phyloP scores from a whole-genome alignment of 2,888 invertebrate genomes.

The Heliconius hortense region DNA sequence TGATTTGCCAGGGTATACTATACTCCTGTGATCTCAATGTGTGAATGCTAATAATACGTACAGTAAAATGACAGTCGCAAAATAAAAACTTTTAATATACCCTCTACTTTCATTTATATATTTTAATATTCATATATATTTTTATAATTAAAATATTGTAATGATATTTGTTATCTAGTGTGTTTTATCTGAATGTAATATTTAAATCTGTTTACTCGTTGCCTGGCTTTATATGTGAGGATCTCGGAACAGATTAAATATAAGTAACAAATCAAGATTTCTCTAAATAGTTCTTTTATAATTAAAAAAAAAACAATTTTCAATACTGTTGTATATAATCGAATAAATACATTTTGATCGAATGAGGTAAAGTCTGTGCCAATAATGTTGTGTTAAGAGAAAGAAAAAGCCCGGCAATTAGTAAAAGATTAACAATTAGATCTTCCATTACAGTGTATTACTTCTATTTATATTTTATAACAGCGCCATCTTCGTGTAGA shows the following conservation, averaged over 20 bases:
- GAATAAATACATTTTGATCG: conserved; percentile 7
- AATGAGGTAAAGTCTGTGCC: conserved; percentile 39
- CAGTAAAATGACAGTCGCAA: conserved; percentile 49
- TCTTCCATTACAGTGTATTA: conserved; percentile 10
- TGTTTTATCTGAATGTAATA: conserved; percentile 15
- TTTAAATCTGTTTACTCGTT: conserved; percentile 26
- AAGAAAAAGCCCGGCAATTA: conserved; percentile 27
- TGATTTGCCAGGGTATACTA: conserved; percentile 71
- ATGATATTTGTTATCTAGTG: neutral
- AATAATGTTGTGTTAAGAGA: conserved; percentile 29
- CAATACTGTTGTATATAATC: neutral
- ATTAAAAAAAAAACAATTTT: neutral
- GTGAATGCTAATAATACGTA: conserved; percentile 61
- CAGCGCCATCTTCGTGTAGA: conserved; percentile 22
- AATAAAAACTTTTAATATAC: conserved; percentile 36
- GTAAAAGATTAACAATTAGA: conserved; percentile 26
- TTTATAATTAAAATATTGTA: conserved; percentile 19
- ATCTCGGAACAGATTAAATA: neutral
- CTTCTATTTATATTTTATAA: neutral
- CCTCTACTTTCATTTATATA: conserved; percentile 19
- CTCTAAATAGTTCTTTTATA: neutral
- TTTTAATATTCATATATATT: conserved; percentile 6
- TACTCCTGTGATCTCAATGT: conserved; percentile 81
- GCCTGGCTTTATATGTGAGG: conserved; percentile 15
- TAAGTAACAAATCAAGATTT: neutral